Evolutionary conservation across 2,113 vertebrate genomes (phyloP).

Genomic region (Corvus cornix): DNA sequence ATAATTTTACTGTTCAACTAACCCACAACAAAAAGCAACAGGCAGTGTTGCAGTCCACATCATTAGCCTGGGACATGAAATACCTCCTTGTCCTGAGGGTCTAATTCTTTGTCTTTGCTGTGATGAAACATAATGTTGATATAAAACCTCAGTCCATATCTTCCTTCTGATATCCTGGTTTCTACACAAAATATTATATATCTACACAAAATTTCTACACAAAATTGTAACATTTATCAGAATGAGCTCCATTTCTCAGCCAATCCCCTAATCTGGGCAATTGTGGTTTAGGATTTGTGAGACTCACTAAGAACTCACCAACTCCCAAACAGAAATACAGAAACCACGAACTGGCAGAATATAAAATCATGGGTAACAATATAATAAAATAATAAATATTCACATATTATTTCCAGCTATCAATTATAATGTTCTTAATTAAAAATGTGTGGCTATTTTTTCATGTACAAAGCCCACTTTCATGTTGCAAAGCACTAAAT

Average conservation of each 20-base stretch:
- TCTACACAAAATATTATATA: background rate
- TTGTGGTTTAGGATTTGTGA: background rate
- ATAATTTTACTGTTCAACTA: background rate
- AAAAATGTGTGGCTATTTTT: background rate
- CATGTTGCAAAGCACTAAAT: background rate
- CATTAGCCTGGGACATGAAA: background rate
- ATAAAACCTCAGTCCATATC: background rate
- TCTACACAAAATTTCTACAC: background rate
- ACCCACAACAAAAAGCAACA: background rate
- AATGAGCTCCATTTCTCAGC: background rate
- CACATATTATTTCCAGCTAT: background rate
- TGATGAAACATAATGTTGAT: background rate
- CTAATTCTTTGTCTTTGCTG: background rate
- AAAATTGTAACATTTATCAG: background rate
- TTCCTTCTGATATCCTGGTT: background rate
- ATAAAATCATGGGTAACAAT: background rate
- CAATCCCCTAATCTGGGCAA: background rate
- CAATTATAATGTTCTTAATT: background rate
- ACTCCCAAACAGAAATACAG: background rate
- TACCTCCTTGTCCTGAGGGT: background rate
- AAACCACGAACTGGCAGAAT: background rate
- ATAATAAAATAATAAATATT: background rate
- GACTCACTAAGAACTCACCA: background rate
- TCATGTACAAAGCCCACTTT: background rate
- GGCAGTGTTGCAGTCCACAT: background rate